Evolutionary conservation across 2,888 invertebrate species (phyloP).

Genomic region (Electrophaes corylata): DNA sequence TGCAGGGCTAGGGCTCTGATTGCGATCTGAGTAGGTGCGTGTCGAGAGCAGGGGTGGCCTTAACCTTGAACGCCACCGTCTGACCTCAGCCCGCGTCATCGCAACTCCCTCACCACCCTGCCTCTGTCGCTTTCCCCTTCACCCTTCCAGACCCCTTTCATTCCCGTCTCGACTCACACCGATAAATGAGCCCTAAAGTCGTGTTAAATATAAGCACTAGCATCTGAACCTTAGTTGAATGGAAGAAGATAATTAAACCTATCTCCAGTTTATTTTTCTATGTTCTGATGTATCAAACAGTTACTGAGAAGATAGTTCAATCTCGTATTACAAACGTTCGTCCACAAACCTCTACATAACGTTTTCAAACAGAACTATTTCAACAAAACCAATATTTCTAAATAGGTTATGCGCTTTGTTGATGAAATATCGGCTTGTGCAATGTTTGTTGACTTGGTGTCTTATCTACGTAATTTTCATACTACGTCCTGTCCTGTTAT

Average conservation of each 20-base stretch:
- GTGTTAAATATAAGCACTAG: constrained; percentile 57
- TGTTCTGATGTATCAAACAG: too few relatives aligned
- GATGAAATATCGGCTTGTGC: too few relatives aligned
- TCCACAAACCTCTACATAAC: too few relatives aligned
- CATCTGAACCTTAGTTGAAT: constrained; percentile 42
- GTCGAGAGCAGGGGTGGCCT: constrained; percentile 64
- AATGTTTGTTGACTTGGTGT: not conserved
- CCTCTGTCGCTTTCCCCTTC: constrained; percentile 30
- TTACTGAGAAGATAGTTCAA: too few relatives aligned
- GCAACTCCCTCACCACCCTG: constrained; percentile 48
- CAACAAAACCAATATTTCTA: too few relatives aligned
- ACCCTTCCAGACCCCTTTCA: constrained; percentile 49
- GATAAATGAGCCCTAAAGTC: constrained; percentile 65
- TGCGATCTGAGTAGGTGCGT: constrained; percentile 50
- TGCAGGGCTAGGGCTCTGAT: constrained; percentile 41
- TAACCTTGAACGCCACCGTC: constrained; percentile 81
- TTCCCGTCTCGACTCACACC: constrained; percentile 55
- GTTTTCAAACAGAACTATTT: too few relatives aligned
- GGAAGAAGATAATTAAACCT: constrained; percentile 34
- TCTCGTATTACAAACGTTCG: too few relatives aligned
- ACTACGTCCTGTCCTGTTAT: too few relatives aligned
- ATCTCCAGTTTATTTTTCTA: too few relatives aligned
- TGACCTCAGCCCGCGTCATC: constrained; percentile 63
- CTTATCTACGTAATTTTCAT: too few relatives aligned
- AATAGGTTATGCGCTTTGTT: too few relatives aligned